Evolutionary conservation across 35 echinoderm and acorn worm species (phyloP), one percentile per base, ranked within the genome.

Genomic region (Patiria miniata): DNA sequence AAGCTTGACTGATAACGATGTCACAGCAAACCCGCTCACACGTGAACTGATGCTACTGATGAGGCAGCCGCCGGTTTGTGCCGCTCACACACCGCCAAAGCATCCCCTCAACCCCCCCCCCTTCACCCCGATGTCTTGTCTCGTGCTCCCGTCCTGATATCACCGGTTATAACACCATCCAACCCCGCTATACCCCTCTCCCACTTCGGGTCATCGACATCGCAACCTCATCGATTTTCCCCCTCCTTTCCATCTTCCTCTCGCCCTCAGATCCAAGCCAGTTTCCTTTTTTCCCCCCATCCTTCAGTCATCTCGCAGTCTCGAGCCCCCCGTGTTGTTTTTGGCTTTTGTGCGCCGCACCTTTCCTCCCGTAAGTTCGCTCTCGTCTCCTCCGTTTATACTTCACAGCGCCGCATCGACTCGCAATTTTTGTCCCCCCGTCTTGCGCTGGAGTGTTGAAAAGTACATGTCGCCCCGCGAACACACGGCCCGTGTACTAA

Each of bases 181-280:
- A 21, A 8, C 65, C 29, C 65, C 5, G 65, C 65, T 36, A 15
- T 73, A 73, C 26, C 26, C 65, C 21, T 34, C 65, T 73, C 65
- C 65, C 65, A 32, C 7, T 7, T 73, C 26, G 65, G 65, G 65
- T 73, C 65, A 73, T 73, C 65, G 65, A 73, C 65, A 73, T 73
- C 65, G 14, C 65, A 34, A 28, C 65, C 14, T 73, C 65, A 32
- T 73, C 18, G 23, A 73, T 34, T 73, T 73, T 34, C 26, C 61
- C 65, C 26, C 26, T 28, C 65, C 10, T 30, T 73, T 73, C 22
- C 34, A 26, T 8, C 19, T 30, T 23, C 29, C 65, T 73, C 65
- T 73, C 34, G 21, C 34, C 65, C 19, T n/a, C 57, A n/a, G 19
- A 26, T 60, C 57, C 28, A 18, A n/a, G 57, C 28, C 57, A 60